Percentiles rank a stretch among this genome's conserved stretches.
Conservation (phyloP, 2,888 invertebrate genomes). For the Torymus auratus region DNA sequence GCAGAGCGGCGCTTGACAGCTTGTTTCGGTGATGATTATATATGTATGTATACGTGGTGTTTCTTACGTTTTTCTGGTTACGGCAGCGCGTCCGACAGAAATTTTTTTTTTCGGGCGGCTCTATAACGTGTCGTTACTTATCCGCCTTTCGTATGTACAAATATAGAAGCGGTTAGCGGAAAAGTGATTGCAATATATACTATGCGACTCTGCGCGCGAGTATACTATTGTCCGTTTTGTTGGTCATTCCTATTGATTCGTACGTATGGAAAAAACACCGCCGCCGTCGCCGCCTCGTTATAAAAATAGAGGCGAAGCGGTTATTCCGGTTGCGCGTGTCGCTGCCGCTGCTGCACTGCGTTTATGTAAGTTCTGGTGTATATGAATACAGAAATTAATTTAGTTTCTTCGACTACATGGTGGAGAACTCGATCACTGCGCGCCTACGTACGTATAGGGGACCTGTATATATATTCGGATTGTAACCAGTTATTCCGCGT, state of each 20-base stretch:
- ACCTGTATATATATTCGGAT: neutral
- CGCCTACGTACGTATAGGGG: neutral
- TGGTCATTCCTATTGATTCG: slow-evolving; percentile 23
- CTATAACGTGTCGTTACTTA: no score
- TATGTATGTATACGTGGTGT: no score
- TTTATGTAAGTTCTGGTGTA: neutral
- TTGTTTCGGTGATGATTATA: no score
- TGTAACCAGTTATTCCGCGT: slow-evolving; percentile 12
- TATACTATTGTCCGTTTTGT: neutral
- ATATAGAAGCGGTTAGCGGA: no score
- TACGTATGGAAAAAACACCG: neutral
- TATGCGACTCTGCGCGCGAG: neutral
- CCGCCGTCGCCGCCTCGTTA: no score
- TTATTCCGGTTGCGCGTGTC: slow-evolving; percentile 8
- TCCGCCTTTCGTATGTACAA: no score
- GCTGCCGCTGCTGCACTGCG: neutral
- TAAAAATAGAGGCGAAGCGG: slow-evolving; percentile 9
- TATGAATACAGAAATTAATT: neutral
- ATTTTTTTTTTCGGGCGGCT: no score
- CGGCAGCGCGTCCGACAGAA: no score
- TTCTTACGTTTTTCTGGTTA: no score
- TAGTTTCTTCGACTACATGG: neutral
- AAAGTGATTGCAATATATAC: neutral
- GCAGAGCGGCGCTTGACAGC: neutral
- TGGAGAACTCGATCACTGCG: slow-evolving; percentile 10